Base-by-base conservation (phyloP, 2,113 vertebrate species). In the Monopterus albus region DNA sequence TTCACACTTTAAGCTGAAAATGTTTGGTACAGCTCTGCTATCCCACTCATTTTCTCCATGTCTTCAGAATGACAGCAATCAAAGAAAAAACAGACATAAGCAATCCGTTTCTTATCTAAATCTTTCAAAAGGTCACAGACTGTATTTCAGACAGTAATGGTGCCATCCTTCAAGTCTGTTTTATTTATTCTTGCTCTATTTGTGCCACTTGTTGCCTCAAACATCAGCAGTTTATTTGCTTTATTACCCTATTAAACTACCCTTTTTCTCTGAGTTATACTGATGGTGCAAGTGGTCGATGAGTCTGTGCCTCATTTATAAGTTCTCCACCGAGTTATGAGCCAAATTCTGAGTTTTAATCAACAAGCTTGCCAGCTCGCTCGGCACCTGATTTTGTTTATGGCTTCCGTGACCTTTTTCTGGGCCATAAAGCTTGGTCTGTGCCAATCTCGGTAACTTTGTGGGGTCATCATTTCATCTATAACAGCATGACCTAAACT, bases 351-450 rank as follows among this genome's bases (percentile, higher is more conserved):
- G 23, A 70, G 60, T 83, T 86, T 70, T 87, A 89, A 89, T 89
- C 78, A 87, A 80, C 72, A 72, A 36, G 57, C 65, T 60, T 66
- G 59, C 40, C 69, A 0, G 6, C 28, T 58, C 43, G n/a, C 50
- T 61, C 45, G 6, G 26, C 71, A 70, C 39, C 57, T 39, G 82
- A 74, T 70, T 86, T 85, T 80, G 81, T 89, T 89, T 85, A 88
- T 73, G 64, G 86, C 77, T 40, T 35, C n/a, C 2, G 18, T 82
- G 87, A 91, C 87, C 85, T 90, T 90, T n/a, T 87, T 75, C 74
- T 35, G 43, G 47, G 43, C 63, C 56, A 75, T 82, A 83, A 80
- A 85, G 45, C 75, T 78, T 73, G 46, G 75, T 28, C 77, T 46
- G 59, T 84, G 82, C 75, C 87, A 87, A 74, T 88, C 81, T 78